Base-by-base conservation (phyloP, 2,113 vertebrate genomes). In the Dascyllus trimaculatus region DNA sequence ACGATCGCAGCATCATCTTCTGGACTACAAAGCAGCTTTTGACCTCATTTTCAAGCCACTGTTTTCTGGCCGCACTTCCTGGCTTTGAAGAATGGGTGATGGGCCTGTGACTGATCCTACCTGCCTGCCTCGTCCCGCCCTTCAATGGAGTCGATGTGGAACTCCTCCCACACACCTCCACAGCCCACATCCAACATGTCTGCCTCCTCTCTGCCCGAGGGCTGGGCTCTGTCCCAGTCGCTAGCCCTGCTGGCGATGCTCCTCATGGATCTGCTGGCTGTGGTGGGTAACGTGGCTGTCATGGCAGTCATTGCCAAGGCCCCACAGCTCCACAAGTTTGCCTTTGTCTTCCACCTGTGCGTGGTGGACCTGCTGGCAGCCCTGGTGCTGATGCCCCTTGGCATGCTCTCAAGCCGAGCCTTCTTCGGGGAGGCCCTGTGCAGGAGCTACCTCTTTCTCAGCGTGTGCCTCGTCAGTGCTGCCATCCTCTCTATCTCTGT, bases 321-420 rank as follows among this genome's bases (percentile, higher is more conserved):
- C 0, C 98, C 97, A 0, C 96, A 98, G 69, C 94, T 99, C 65
- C 95, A 97, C 70, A 99, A 99, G 88, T 99, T 99, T 80, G 97
- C 98, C 94, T 98, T 99, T 0, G 98, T 99, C 91, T 99, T 99
- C 95, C 98, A 99, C 95, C 95, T 99, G 85, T 99, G 98, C 61
- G 91, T 98, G 94, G 98, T 99, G 95, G 98, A 99, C 88, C 96
- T 99, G 54, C 87, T 99, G 94, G 98, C 98, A 0, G 98, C 97
- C 46, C 94, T 99, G 83, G 96, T 98, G 64, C 94, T 99, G 86
- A 98, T 99, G 98, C 98, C 98, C 0, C 87, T 99, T 78, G 98
- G 97, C 82, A 99, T 99, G 96, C 93, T 99, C 72, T 97, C 97
- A 4, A 95, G 96, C 84, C 94, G 95, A 59, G 94, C 95, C 11